phyloP scores from a whole-genome alignment of 2,888 invertebrate species.

The Ophonus ardosiacus region DNA sequence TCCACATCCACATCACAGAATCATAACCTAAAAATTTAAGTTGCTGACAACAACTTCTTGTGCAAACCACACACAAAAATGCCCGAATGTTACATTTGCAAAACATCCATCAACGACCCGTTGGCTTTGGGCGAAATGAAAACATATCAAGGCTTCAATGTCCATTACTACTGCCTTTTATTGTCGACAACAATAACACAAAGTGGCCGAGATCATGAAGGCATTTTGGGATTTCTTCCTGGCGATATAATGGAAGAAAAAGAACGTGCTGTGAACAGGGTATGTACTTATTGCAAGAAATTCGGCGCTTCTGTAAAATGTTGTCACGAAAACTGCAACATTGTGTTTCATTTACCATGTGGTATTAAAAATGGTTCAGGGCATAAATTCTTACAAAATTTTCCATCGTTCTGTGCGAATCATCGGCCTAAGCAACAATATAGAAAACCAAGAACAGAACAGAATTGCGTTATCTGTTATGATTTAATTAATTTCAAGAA shows the following conservation, averaged over 20 bases:
- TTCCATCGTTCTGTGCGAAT: slow-evolving; percentile 69
- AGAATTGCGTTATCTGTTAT: slow-evolving; percentile 84
- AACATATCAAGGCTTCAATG: neutral
- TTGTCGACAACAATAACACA: slow-evolving; percentile 84
- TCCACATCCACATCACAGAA: too few relatives aligned
- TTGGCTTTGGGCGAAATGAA: neutral
- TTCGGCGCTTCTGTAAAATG: slow-evolving; percentile 75
- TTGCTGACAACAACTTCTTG: neutral
- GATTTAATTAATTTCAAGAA: slow-evolving; percentile 81
- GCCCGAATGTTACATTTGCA: neutral
- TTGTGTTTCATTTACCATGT: slow-evolving; percentile 80
- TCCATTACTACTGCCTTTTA: slow-evolving; percentile 86
- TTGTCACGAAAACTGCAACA: slow-evolving; percentile 74
- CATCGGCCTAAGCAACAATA: slow-evolving; percentile 34
- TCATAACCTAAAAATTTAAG: neutral
- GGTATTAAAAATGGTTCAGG: slow-evolving; percentile 74
- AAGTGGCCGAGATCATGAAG: slow-evolving; percentile 82
- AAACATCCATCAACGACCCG: neutral
- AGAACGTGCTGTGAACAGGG: slow-evolving; percentile 81
- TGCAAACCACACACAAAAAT: neutral
- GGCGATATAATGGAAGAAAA: slow-evolving; percentile 84
- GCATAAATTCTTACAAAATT: slow-evolving; percentile 79
- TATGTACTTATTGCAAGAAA: slow-evolving; percentile 78
- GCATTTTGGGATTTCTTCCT: slow-evolving; percentile 85
- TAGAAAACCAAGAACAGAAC: neutral